phyloP scores from a whole-genome alignment of 2,113 vertebrate species.

The Larimichthys crocea region DNA sequence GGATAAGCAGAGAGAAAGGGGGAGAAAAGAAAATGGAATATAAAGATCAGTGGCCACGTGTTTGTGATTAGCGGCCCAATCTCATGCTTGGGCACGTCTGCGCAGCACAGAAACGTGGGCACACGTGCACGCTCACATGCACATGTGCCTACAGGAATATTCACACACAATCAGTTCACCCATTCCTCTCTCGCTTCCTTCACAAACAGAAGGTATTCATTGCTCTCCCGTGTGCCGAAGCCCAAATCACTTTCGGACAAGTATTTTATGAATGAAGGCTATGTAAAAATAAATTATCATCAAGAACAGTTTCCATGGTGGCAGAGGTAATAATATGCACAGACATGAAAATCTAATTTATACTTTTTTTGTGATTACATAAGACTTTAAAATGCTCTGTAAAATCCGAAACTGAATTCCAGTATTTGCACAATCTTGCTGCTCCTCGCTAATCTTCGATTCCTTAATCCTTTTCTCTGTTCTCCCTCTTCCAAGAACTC shows the following conservation, averaged over 20 bases:
- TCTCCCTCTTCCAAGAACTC: neutral
- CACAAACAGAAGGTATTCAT: conserved; percentile 15
- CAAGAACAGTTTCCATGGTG: neutral
- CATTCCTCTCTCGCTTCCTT: conserved; percentile 5
- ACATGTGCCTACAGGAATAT: neutral
- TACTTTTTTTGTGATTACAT: conserved; percentile 13
- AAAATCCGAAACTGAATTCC: neutral
- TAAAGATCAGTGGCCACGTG: conserved; percentile 60
- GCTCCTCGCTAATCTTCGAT: neutral
- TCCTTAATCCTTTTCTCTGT: neutral
- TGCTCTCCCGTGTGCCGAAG: conserved; percentile 7
- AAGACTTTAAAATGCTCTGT: neutral
- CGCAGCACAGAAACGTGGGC: neutral
- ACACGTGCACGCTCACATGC: conserved; percentile 6
- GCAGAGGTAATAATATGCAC: conserved; percentile 16
- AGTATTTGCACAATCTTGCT: neutral
- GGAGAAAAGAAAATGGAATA: conserved; percentile 58
- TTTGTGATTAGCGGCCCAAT: conserved; percentile 64
- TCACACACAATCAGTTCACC: neutral
- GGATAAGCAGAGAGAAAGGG: neutral
- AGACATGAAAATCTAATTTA: neutral
- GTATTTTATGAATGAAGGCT: conserved; percentile 28
- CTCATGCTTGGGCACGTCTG: conserved; percentile 54
- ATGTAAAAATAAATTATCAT: conserved; percentile 24
- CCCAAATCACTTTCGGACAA: neutral